These are phyloP conservation scores for Mesoligia furuncula DNA, from an alignment of 2,888 invertebrate genomes.

Conservation along the genomic window DNA sequence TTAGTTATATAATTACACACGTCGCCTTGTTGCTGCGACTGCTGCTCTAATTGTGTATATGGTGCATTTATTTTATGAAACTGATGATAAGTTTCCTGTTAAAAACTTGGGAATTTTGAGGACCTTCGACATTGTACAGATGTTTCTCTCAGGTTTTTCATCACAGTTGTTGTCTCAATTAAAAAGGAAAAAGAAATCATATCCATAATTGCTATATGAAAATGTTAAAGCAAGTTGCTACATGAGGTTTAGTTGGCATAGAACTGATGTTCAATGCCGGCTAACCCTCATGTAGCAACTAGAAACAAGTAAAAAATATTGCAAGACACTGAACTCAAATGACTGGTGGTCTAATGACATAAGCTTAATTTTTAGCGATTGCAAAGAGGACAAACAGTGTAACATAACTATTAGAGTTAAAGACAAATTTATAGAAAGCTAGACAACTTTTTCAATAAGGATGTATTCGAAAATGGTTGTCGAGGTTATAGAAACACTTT, in stretches of 20 bases:
- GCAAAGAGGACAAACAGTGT: constrained; percentile 14
- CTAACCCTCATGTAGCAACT: no score
- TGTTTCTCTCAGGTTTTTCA: background rate
- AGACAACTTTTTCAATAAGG: constrained; percentile 22
- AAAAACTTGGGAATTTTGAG: background rate
- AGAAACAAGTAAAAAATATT: no score
- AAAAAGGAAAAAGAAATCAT: constrained; percentile 10
- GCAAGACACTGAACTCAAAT: no score
- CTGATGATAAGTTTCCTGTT: constrained; percentile 32
- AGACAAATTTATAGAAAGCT: constrained; percentile 41
- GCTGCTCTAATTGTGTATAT: constrained; percentile 47
- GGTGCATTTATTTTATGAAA: constrained; percentile 38
- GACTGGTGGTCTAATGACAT: constrained; percentile 26
- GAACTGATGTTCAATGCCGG: no score
- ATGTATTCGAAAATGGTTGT: constrained; percentile 37
- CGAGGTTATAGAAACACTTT: background rate
- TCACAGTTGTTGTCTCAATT: background rate
- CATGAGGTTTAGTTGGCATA: background rate
- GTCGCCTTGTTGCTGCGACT: constrained; percentile 61
- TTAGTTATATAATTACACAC: constrained; percentile 76
- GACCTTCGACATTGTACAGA: background rate
- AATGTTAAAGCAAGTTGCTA: background rate
- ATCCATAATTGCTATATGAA: background rate
- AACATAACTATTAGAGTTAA: constrained; percentile 38
- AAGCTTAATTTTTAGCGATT: constrained; percentile 28